Percentiles rank a stretch among this genome's conserved stretches.
phyloP scores from a whole-genome alignment of 2,888 invertebrate genomes.

The Eristalis intricaria region DNA sequence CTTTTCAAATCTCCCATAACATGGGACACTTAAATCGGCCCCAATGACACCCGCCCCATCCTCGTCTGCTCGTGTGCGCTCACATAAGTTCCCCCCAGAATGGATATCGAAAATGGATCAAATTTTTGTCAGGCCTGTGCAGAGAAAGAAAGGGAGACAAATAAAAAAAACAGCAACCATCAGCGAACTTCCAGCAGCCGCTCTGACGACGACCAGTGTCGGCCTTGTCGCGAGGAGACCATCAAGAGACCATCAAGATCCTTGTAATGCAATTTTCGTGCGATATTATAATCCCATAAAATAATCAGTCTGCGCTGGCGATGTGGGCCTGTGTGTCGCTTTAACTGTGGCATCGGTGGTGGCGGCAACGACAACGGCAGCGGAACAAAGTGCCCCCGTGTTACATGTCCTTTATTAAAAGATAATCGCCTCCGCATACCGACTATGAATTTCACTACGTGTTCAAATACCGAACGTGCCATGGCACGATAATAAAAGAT shows the following conservation, averaged over 20 bases:
- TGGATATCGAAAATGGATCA: conserved; percentile 15
- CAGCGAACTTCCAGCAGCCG: conserved; percentile 18
- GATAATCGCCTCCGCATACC: conserved; percentile 71
- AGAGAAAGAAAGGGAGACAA: not conserved
- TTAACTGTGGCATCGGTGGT: not conserved
- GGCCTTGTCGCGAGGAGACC: conserved; percentile 6
- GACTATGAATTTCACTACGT: conserved; percentile 71
- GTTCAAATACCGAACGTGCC: conserved; percentile 71
- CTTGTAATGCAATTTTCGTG: conserved; percentile 60
- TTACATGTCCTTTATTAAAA: conserved; percentile 72
- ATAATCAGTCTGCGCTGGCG: conserved; percentile 35
- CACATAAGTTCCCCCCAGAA: not conserved
- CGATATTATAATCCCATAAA: conserved; percentile 66
- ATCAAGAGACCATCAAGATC: conserved; percentile 45
- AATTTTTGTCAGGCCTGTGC: conserved; percentile 14
- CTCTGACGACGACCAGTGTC: not conserved
- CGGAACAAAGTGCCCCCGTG: conserved; percentile 56
- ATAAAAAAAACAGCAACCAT: conserved; percentile 17
- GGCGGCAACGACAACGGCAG: not conserved
- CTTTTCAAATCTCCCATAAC: conserved; percentile 18
- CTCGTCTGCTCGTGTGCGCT: not conserved
- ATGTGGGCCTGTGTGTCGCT: not conserved
- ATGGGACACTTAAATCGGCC: conserved; percentile 8
- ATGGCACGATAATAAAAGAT: conserved; percentile 64
- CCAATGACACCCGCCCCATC: not conserved